A percentile compares a stretch with the other conserved stretches of the same genome.
Conservation (phyloP, 2,797 vertebrate genomes). For the Catharus ustulatus region DNA sequence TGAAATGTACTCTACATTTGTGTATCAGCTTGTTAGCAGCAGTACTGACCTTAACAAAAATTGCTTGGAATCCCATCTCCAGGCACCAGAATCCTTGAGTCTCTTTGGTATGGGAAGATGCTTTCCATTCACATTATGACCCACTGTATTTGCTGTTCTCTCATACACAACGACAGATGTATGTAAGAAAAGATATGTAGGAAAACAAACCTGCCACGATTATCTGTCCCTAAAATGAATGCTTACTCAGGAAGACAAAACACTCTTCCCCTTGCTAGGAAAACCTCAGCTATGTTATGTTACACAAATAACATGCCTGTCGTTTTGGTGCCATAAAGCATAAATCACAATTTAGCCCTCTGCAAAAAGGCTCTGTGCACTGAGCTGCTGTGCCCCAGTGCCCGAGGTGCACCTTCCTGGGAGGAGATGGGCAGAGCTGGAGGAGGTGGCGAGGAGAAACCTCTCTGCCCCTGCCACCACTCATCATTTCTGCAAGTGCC, state of each 20-base stretch:
- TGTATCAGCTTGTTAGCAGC: not conserved
- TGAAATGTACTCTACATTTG: not conserved
- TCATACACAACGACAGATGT: not conserved
- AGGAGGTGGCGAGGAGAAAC: not conserved
- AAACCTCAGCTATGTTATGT: not conserved
- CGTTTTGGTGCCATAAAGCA: constrained; percentile 58
- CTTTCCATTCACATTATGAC: constrained; percentile 10
- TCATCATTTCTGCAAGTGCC: not conserved
- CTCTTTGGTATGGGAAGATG: not conserved
- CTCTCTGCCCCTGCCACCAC: constrained; percentile 36
- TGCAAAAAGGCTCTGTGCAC: constrained; percentile 7
- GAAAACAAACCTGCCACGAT: constrained; percentile 25
- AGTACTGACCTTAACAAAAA: not conserved
- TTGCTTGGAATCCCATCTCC: not conserved
- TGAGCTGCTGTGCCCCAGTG: not conserved
- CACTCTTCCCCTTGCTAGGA: not conserved
- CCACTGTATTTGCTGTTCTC: not conserved
- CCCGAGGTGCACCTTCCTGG: not conserved
- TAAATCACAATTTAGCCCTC: constrained; percentile 40
- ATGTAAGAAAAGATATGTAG: not conserved
- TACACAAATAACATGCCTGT: not conserved
- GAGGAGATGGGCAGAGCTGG: not conserved
- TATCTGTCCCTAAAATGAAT: not conserved
- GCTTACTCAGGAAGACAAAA: constrained; percentile 20
- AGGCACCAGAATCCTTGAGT: not conserved